Base-by-base conservation (phyloP, 2,888 invertebrate species). In the Chaetogeoica ovagalla region DNA sequence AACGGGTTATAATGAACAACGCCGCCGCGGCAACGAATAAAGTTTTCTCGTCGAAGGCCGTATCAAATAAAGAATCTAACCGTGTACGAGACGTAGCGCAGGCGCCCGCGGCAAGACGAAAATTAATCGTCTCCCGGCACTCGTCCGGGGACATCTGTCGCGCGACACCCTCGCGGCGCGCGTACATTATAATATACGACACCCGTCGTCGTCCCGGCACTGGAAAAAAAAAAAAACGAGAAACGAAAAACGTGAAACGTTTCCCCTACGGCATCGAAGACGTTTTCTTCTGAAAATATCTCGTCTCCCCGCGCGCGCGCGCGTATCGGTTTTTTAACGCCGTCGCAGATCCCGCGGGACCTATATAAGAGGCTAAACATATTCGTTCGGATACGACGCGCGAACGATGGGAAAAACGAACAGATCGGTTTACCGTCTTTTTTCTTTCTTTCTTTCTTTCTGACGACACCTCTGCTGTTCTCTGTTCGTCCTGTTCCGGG, bases 241-340 rank as follows among this genome's bases (percentile, higher is more conserved):
- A n/a, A 37, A 55, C 11, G 63, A n/a, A n/a, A n/a, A n/a, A n/a
- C n/a, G n/a, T n/a, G n/a, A n/a, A 73, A 37, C 52, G 73, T 21
- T 13, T 23, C 60, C 66, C 68, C 48, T 48, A 48, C 69, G 55
- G 23, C 37, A 23, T 13, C 30, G 23, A 23, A 17, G 73, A 52
- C 39, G 55, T 0, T 30, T 62, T 21, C 30, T 75, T 43, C 13
- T 23, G 0, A 65, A 65, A 65, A 59, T 59, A 11, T n/a, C n/a
- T n/a, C n/a, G n/a, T 75, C 65, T 74, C 65, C 65, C 55, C 63
- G 21, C 63, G 59, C 30, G 37, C n/a, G 62, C 39, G 74, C 43
- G 39, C 71, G 66, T 74, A 74, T 66, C 74, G 19, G 30, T 11
- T 75, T 75, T 75, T 75, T 75, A 66, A 75, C 57, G 66, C 57